Conservation (phyloP, 2,797 vertebrate genomes). For the Taeniopygia guttata region DNA sequence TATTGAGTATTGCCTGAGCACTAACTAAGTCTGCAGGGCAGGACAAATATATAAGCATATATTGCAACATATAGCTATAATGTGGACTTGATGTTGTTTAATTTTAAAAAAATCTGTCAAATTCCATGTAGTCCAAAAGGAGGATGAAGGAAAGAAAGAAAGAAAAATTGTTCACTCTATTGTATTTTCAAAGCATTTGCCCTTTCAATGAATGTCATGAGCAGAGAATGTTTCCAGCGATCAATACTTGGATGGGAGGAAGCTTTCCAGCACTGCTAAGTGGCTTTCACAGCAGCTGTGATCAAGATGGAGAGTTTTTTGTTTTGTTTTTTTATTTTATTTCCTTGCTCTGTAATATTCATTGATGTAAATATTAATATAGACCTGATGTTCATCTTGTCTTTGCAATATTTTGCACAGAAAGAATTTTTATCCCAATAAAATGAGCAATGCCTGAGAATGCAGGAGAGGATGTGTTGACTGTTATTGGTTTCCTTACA, state of each 20-base stretch:
- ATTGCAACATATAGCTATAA: neutral
- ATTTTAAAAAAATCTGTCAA: neutral
- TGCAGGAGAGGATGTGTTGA: neutral
- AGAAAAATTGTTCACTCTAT: slow-evolving; percentile 17
- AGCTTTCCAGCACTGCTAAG: slow-evolving; percentile 42
- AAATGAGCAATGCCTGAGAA: neutral
- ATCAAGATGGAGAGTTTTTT: slow-evolving; percentile 62
- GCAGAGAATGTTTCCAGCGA: slow-evolving; percentile 31
- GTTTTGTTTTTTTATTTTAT: slow-evolving; percentile 42
- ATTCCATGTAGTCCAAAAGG: neutral
- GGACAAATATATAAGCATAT: neutral
- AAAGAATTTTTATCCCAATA: neutral
- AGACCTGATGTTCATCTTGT: slow-evolving; percentile 14
- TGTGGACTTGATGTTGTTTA: neutral
- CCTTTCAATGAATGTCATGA: slow-evolving; percentile 48
- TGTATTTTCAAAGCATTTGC: slow-evolving; percentile 47
- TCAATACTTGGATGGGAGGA: slow-evolving; percentile 16
- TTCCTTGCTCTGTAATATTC: slow-evolving; percentile 27
- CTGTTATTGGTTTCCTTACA: neutral
- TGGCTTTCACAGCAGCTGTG: slow-evolving; percentile 52
- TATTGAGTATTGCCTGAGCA: neutral
- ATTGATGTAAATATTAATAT: slow-evolving; percentile 38
- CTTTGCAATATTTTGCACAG: slow-evolving; percentile 19
- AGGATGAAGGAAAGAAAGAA: slow-evolving; percentile 14
- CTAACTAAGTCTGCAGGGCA: neutral